phyloP scores from a whole-genome alignment of 2,888 invertebrate genomes.

The Dugesia japonica region DNA sequence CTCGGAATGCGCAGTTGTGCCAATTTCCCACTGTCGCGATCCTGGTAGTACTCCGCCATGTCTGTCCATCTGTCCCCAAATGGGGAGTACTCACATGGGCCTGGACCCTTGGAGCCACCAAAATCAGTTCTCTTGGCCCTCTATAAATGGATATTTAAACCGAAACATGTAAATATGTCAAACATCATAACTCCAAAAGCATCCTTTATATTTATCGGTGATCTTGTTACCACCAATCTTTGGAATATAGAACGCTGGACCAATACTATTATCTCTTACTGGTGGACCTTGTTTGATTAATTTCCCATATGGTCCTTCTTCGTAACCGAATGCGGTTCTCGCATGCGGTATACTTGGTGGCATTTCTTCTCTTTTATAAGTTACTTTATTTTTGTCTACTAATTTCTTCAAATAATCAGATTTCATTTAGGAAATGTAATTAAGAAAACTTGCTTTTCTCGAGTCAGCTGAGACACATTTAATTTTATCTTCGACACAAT shows the following conservation, averaged over 20 bases:
- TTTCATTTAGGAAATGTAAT: background rate
- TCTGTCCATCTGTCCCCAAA: slow-evolving; percentile 37
- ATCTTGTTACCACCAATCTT: background rate
- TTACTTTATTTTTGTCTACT: slow-evolving; percentile 37
- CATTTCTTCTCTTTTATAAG: slow-evolving; percentile 44
- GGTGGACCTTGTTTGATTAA: slow-evolving; percentile 46
- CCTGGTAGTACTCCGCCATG: slow-evolving; percentile 39
- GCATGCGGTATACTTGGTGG: slow-evolving; percentile 47
- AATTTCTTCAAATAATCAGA: background rate
- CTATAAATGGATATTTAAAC: background rate
- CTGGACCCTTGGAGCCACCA: slow-evolving; percentile 41
- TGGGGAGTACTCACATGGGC: slow-evolving; percentile 47
- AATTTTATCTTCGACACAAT: slow-evolving; percentile 36
- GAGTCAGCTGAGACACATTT: background rate
- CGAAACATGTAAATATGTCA: background rate
- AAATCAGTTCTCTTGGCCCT: slow-evolving; percentile 39
- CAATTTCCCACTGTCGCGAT: slow-evolving; percentile 37
- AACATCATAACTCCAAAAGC: slow-evolving; percentile 28
- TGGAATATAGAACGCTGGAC: slow-evolving; percentile 46
- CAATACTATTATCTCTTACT: slow-evolving; percentile 41
- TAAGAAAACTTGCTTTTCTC: background rate
- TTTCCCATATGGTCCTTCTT: slow-evolving; percentile 46
- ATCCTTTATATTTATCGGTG: slow-evolving; percentile 30
- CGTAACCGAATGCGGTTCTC: slow-evolving; percentile 46
- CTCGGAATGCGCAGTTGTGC: slow-evolving; percentile 44